A percentile compares a stretch with the other conserved stretches of the same genome.
These are phyloP conservation scores for Physeter macrocephalus DNA, from an alignment of 2,113 vertebrate genomes.

Conservation along the genomic window DNA sequence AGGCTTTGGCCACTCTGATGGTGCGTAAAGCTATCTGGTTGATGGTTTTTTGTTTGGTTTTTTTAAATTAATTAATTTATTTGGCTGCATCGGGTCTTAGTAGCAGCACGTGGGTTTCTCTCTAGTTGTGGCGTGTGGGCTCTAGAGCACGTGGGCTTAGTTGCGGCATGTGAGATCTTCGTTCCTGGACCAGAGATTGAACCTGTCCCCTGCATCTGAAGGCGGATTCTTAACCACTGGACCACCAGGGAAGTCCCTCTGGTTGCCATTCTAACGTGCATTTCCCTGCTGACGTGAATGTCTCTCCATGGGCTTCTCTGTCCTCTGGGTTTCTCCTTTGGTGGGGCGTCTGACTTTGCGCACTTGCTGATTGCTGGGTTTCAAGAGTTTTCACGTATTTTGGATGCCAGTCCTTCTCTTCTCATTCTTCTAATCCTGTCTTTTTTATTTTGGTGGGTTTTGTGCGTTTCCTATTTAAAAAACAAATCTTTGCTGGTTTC, in stretches of 20 bases:
- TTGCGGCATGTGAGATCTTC: too few species aligned
- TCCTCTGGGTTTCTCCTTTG: not conserved
- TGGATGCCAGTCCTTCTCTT: rapidly evolving
- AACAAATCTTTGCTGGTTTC: not conserved
- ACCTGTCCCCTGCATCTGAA: too few species aligned
- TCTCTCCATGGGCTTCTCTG: rapidly evolving
- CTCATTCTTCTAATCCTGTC: rapidly evolving
- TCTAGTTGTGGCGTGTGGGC: too few species aligned
- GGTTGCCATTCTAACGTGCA: not conserved
- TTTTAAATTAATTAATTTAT: too few species aligned
- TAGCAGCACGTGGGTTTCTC: too few species aligned
- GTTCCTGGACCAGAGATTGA: too few species aligned
- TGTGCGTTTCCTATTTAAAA: not conserved
- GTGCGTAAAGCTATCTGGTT: not conserved
- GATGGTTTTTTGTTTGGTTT: not conserved
- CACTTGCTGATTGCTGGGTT: not conserved
- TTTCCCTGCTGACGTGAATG: not conserved
- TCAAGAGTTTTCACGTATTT: rapidly evolving
- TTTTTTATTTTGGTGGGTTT: rapidly evolving
- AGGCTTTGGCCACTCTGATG: rapidly evolving
- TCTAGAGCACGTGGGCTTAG: too few species aligned
- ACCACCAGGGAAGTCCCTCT: not conserved
- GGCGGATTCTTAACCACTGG: too few species aligned
- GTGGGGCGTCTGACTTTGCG: rapidly evolving
- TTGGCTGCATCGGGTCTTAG: too few species aligned